Base-by-base conservation (phyloP, 1,140 invertebrate species). In the Odontomachus brunneus region DNA sequence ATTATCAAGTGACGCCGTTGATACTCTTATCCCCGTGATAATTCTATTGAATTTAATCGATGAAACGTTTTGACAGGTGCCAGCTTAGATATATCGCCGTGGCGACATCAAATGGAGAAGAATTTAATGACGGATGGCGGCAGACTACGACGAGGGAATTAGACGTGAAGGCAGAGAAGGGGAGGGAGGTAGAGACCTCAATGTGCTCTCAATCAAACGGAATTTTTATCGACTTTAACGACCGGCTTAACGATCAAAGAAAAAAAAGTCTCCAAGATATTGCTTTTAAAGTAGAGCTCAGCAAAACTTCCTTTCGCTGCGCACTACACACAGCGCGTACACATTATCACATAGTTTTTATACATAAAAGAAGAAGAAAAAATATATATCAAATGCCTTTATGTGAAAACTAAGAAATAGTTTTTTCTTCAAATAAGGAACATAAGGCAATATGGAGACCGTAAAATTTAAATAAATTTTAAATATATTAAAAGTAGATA, bases 221-320 rank as follows among this genome's bases (percentile, higher is more conserved):
- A 84, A 78, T 83, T 88, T 88, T 88, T 83, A 85, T 88, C 87
- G 72, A 60, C 60, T 63, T 78, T 88, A 88, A 88, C 83, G 83
- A 88, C 22, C 15, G 51, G 59, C 53, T 24, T 81, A 73, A 75
- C 22, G 33, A 59, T 11, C 24, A 5, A 62, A 24, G 53, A 71
- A 53, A 72, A 63, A 83, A 24, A 11, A 5, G 71, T 69, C 33
- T 29, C 22, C 44, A 59, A 29, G 29, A 19, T 63, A 38, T 57
- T 51, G 53, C 44, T 65, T 63, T 38, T 65, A 55, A 69, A 62
- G 26, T 57, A 65, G 14, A 49, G 14, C 17, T 74, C 55, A 53
- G 17, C 53, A 22, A 67, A 53, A 78, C 29, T 78, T 57, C 33
- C 63, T 24, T 29, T 57, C 63, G 51, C 55, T 78, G 63, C 33